Evolutionary conservation across 2,113 vertebrate species (phyloP), one percentile per base, ranked within the genome.

Genomic region (Dascyllus trimaculatus): DNA sequence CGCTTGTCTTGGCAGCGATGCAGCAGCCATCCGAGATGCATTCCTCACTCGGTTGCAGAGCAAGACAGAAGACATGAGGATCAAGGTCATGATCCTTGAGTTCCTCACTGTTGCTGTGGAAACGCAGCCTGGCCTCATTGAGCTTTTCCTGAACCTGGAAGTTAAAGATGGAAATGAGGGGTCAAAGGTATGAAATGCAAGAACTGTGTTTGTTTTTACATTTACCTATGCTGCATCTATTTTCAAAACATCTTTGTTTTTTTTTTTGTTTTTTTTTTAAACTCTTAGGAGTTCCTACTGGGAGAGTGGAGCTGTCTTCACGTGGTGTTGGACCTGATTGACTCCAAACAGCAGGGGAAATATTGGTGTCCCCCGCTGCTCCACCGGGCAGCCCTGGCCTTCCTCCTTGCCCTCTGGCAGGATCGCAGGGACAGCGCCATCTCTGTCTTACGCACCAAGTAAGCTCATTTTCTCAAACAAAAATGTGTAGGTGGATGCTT

Each of bases 61-160:
- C 93, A 96, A 90, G 87, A 97, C 97, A 0, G 98, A 99, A 91
- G 98, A 99, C 92, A 97, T 99, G 96, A 95, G 98, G 51, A 97
- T 99, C 85, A 99, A 99, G 82, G 97, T 98, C 82, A 98, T 99
- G 96, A 99, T 99, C 56, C 93, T 99, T 21, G 98, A 99, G 72
- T 99, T 99, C 87, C 96, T 99, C 70, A 98, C 98, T 0, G 97
- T 99, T 0, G 98, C 98, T 0, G 98, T 99, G 65, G 98, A 99
- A 91, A 99, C 98, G 0, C 98, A 99, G 15, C 98, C 98, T 0
- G 98, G 98, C 19, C 98, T 99, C 75, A 99, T 99, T 0, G 98
- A 99, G 76, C 95, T 99, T 0, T 99, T 99, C 82, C 96, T 99
- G 49, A 99, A 98, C 71, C 93, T 99, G 76, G 96, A 98, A 87